Base-by-base conservation (phyloP, 1,140 invertebrate species). In the Augochlora pura region DNA sequence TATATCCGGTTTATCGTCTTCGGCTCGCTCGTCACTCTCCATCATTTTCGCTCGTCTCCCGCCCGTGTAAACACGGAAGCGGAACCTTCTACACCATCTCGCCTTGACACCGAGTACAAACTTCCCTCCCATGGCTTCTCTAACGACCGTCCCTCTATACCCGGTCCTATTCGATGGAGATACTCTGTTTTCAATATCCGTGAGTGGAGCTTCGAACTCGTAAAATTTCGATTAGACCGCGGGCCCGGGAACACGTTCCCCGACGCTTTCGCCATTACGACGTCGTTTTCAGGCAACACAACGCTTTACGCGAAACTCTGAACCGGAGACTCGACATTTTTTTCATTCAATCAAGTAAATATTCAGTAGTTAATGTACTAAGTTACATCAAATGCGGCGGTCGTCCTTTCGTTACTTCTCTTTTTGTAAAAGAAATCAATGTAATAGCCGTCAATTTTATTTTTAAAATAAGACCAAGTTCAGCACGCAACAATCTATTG, bases 1-100 rank as follows among this genome's bases (percentile, higher is more conserved):
- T 86, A 86, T 77, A 77, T n/a, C 75, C 72, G 49, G 80, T 85
- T 82, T 46, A 77, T 76, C 83, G 71, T 38, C 64, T 57, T 79
- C 64, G 60, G 60, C 32, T 27, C 38, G 27, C 38, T 59, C 65
- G 72, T 80, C 59, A 18, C 16, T 18, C 49, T 52, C 2, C 49
- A 4, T 52, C 49, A 4, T 4, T 18, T 21, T 52, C 18, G 3
- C 18, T 52, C 49, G 32, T 32, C 32, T 32, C 21, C 21, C 66
- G 23, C 68, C 69, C n/a, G 42, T 12, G 42, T 46, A 0, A 46
- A 46, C 42, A 12, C 21, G 10, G 59, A 63, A 25, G n/a, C 42
- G 4, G 16, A 12, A 32, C 3, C 18, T 67, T 67, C n/a, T 32
- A 32, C 39, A 10, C 23, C 32, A 21, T 1, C 39, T 54, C 57